A percentile compares a stretch with the other conserved stretches of the same genome.
These are phyloP conservation scores for Allygus modestus DNA, from an alignment of 2,888 invertebrate genomes.

Conservation along the genomic window DNA sequence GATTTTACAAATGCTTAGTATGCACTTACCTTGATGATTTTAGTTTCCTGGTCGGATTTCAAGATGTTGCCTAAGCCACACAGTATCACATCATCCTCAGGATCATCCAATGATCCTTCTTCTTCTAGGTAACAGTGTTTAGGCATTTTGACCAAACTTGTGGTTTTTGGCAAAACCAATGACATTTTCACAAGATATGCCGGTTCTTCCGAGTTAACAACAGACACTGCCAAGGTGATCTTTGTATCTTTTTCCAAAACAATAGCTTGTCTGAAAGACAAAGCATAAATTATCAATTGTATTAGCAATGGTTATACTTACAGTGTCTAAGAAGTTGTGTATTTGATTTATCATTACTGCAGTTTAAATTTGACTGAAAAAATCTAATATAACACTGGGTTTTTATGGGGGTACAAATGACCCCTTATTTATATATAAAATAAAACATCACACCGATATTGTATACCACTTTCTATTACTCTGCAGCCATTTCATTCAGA, in stretches of 20 bases:
- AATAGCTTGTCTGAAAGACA: conserved; percentile 6
- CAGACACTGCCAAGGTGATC: not conserved
- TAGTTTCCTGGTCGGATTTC: not conserved
- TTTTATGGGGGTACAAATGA: too few species aligned
- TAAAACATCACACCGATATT: too few species aligned
- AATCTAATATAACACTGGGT: too few species aligned
- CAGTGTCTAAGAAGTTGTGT: too few species aligned
- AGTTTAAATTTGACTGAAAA: too few species aligned
- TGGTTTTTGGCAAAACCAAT: not conserved
- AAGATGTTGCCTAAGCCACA: conserved; percentile 18
- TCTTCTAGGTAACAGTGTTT: conserved; percentile 28
- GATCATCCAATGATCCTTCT: not conserved
- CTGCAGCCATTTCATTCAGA: too few species aligned
- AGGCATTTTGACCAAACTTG: conserved; percentile 22
- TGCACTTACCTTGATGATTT: not conserved
- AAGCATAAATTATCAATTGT: not conserved
- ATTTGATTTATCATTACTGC: too few species aligned
- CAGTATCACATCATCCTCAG: not conserved
- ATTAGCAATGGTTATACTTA: too few species aligned
- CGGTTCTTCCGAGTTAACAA: conserved; percentile 21
- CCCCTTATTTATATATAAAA: too few species aligned
- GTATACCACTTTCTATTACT: too few species aligned
- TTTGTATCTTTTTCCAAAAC: conserved; percentile 21
- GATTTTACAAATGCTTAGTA: too few species aligned
- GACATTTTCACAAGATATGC: conserved; percentile 29